Conservation (phyloP, 2,113 vertebrate genomes). For the Nycticebus coucang region DNA sequence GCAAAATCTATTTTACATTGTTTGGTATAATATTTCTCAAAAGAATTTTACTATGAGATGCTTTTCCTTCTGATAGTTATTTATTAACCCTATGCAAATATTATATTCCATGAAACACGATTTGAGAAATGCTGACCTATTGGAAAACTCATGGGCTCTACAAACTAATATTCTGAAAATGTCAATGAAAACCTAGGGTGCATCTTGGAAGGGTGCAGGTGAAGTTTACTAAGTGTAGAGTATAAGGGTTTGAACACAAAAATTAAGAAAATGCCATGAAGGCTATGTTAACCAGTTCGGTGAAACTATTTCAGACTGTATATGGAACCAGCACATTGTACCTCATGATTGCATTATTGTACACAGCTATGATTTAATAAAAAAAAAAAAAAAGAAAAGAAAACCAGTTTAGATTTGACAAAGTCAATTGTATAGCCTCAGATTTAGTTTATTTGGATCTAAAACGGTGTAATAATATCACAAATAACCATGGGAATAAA, state of each 20-base stretch:
- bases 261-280: too few relatives aligned
- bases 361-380: too few relatives aligned
- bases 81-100: background rate
- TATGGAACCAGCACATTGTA: too few relatives aligned
- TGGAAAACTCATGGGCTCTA: background rate
- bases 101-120: background rate
- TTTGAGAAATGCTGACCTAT: background rate
- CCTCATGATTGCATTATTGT: too few relatives aligned
- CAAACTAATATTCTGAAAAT: background rate
- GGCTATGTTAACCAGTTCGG: too few relatives aligned
- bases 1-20: background rate
- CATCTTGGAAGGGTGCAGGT: too few relatives aligned
- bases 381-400: too few relatives aligned
- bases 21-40: background rate
- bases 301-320: too few relatives aligned
- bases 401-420: background rate
- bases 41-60: background rate
- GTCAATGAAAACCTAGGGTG: background rate
- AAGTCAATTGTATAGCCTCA: background rate
- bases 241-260: too few relatives aligned
- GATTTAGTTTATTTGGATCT: background rate
- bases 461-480: background rate
- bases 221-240: too few relatives aligned
- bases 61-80: background rate
- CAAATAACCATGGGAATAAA: background rate